Evolutionary conservation across 2,797 vertebrate genomes (phyloP).

Genomic region (Dicrostonyx torquatus): DNA sequence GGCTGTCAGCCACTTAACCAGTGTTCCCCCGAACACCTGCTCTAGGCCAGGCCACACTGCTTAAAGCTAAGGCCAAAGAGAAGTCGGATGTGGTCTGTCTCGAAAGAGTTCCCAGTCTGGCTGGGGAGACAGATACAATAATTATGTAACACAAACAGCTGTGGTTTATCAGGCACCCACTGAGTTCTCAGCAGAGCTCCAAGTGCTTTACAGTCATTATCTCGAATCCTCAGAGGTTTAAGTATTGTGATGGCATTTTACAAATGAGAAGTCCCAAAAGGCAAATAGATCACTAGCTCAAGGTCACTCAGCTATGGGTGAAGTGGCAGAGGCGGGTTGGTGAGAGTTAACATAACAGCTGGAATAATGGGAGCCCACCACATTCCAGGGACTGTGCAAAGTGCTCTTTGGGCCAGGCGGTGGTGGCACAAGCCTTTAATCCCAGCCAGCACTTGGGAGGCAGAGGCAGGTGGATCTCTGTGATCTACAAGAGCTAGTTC

Average conservation of each 20-base stretch:
- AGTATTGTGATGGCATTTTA: slow-evolving; percentile 55
- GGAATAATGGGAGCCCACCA: neutral
- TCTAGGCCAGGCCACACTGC: neutral
- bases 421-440: too few species aligned
- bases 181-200: slow-evolving; percentile 59
- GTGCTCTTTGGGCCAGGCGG: neutral
- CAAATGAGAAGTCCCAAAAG: slow-evolving; percentile 64
- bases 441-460: too few species aligned
- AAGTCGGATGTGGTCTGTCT: slow-evolving; percentile 49
- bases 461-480: too few species aligned
- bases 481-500: too few species aligned
- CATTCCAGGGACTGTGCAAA: neutral
- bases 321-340: neutral
- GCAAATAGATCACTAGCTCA: slow-evolving; percentile 41
- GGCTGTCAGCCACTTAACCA: neutral
- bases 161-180: slow-evolving; percentile 65
- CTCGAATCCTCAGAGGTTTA: slow-evolving; percentile 53
- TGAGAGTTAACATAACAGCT: neutral
- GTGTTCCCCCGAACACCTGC: neutral
- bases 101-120: slow-evolving; percentile 50
- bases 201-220: slow-evolving; percentile 67
- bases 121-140: slow-evolving; percentile 65
- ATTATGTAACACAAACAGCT: slow-evolving; percentile 74
- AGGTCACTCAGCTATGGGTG: slow-evolving; percentile 42
- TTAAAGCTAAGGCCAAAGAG: slow-evolving; percentile 5